phyloP scores from a whole-genome alignment of 2,797 vertebrate genomes.

The Nyctalus aviator region DNA sequence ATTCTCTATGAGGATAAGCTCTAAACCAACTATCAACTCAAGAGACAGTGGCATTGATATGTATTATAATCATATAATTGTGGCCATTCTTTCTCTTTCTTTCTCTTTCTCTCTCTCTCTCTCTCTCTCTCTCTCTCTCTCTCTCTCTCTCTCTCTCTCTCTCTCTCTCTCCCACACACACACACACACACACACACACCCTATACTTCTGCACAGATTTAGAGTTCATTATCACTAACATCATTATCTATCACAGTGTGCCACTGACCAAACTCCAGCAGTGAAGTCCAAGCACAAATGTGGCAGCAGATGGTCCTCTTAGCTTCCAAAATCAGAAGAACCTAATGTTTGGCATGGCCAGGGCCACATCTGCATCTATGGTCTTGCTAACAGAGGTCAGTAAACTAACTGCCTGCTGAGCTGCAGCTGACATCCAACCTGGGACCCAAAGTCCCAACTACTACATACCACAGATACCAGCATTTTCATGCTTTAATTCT shows the following conservation, averaged over 20 bases:
- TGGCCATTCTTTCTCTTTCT: neutral
- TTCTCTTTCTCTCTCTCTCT: no score
- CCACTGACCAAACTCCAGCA: conserved; percentile 57
- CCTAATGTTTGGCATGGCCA: conserved; percentile 49
- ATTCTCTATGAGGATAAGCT: neutral
- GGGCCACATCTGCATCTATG: conserved; percentile 73
- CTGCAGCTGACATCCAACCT: conserved; percentile 58
- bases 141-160: neutral
- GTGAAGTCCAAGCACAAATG: conserved; percentile 70
- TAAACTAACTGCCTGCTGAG: conserved; percentile 66
- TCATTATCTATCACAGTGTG: conserved; percentile 10
- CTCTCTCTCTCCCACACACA: no score
- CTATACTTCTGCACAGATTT: neutral
- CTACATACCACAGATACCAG: neutral
- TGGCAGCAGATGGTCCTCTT: conserved; percentile 75
- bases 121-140: neutral
- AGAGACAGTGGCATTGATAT: neutral
- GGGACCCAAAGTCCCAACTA: neutral
- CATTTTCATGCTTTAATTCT: conserved; percentile 37
- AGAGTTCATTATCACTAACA: conserved; percentile 38
- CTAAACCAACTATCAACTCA: neutral
- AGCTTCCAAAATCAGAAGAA: conserved; percentile 71
- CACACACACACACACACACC: no score
- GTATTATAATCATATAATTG: no score
- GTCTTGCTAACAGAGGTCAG: conserved; percentile 61